Base-by-base conservation (phyloP, 2,113 vertebrate genomes). In the Ptychochromis oligacanthus region DNA sequence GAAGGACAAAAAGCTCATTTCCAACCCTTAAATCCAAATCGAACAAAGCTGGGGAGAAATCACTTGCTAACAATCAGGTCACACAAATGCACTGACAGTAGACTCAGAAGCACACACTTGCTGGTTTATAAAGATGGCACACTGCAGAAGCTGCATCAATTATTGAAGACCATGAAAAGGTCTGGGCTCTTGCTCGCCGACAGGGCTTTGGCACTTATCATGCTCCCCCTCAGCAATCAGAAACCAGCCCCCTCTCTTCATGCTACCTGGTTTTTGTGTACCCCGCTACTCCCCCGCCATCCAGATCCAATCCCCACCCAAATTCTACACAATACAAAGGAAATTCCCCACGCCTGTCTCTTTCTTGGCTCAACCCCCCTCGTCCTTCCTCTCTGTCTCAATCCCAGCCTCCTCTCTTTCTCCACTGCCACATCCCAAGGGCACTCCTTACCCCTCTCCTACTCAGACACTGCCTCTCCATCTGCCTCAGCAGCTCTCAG, bases 141-240 rank as follows among this genome's bases (percentile, higher is more conserved):
- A 34, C 70, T 87, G 85, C 86, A 93, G 91, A 90, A 86, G 89
- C 83, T 77, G 76, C 92, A 95, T 95, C 85, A 95, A 96, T 95
- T 93, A 95, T 96, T 95, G 82, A 95, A 88, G 81, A 84, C 82
- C 61, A 78, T 57, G 82, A 85, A 94, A 93, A 90, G 92, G 92
- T 92, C 93, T 85, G 70, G 82, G 92, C 90, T 91, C 85, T 78
- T 6, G 85, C 91, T 89, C 82, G 89, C 93, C 81, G 65, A 86
- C 87, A 38, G 57, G 54, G 82, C 88, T 92, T 86, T 87, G 83
- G 80, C 88, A 89, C 89, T 91, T 93, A 91, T 94, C 95, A 93
- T 89, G 81, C 91, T 87, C 52, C 70, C 78, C 79, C 77, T 83
- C 74, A 80, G 22, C 80, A 13, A 75, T 75, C 77, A 17, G 13